Evolutionary conservation across 2,797 vertebrate species (phyloP).

Genomic region (Chaetophractus vellerosus): DNA sequence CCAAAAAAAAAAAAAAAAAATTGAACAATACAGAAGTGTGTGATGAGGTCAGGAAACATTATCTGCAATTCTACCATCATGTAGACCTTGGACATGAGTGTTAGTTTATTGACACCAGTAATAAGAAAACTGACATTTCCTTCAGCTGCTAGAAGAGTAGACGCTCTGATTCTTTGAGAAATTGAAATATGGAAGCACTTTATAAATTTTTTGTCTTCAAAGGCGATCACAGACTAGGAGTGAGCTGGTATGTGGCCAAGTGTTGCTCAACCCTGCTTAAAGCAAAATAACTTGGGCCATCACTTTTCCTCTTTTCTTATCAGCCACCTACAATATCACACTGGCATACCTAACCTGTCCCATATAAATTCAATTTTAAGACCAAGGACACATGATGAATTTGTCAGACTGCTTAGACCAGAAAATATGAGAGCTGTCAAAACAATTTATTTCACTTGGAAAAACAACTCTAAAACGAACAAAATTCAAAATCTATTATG

Average conservation of each 20-base stretch:
- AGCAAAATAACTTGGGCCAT: background rate
- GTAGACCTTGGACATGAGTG: background rate
- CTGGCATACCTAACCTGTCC: background rate
- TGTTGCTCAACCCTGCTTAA: background rate
- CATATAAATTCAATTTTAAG: background rate
- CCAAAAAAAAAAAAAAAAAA: background rate
- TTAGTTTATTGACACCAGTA: background rate
- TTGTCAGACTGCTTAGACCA: background rate
- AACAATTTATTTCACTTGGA: constrained; percentile 69
- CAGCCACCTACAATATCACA: too few species aligned
- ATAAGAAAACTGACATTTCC: background rate
- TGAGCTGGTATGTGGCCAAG: background rate
- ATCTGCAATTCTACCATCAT: background rate
- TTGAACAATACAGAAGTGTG: background rate
- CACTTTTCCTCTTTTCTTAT: background rate
- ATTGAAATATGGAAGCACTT: background rate
- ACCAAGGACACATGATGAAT: background rate
- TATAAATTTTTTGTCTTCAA: background rate
- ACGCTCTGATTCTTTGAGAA: background rate
- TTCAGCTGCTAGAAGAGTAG: background rate
- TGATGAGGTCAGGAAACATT: background rate
- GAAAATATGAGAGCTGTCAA: constrained; percentile 59
- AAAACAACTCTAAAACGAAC: constrained; percentile 71
- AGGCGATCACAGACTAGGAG: background rate
- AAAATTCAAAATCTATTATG: constrained; percentile 73